Conservation (phyloP, 2,888 invertebrate genomes). For the Panopea generosa region DNA sequence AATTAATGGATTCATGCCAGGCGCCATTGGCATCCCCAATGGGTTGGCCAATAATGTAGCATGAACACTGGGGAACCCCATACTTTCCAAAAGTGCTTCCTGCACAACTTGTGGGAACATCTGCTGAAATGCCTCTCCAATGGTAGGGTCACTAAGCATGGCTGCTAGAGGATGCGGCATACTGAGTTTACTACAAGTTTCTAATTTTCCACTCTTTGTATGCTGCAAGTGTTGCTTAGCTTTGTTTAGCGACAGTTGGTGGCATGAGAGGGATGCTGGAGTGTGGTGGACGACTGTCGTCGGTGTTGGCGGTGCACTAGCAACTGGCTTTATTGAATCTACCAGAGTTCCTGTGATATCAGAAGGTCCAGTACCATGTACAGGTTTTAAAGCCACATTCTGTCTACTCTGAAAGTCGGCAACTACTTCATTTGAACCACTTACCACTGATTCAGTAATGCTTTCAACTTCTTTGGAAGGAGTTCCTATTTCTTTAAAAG, state of each 20-base stretch:
- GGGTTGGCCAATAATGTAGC: constrained; percentile 10
- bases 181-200: constrained; percentile 6
- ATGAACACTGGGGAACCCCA: constrained; percentile 7
- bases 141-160: constrained; percentile 47
- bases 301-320: constrained; percentile 52
- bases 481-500: not conserved
- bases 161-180: constrained; percentile 48
- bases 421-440: not conserved
- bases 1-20: not conserved
- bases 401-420: no score
- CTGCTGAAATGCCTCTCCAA: constrained; percentile 53
- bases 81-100: constrained; percentile 43
- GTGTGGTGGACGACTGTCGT: constrained; percentile 60
- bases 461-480: not conserved
- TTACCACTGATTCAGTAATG: not conserved
- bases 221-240: constrained; percentile 39
- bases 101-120: constrained; percentile 63
- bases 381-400: constrained; percentile 2
- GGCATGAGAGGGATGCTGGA: constrained; percentile 48
- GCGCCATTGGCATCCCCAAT: not conserved
- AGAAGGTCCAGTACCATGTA: not conserved
- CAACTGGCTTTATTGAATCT: constrained; percentile 28
- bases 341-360: not conserved
- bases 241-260: constrained; percentile 53
- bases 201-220: constrained; percentile 13